Evolutionary conservation across 2,113 vertebrate genomes (phyloP).

Genomic region (Piaya cayana): DNA sequence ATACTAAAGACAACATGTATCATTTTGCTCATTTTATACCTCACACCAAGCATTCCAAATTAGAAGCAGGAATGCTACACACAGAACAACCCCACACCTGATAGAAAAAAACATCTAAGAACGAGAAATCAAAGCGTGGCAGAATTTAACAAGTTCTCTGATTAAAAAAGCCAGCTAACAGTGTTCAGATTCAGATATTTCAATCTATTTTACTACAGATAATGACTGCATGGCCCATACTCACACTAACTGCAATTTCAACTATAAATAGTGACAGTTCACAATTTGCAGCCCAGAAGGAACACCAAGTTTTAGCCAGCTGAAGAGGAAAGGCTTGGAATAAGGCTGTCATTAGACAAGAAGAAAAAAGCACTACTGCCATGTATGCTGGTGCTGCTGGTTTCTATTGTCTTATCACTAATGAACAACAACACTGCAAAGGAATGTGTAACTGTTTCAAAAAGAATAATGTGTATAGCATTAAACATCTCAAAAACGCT

Average conservation of each 20-base stretch:
- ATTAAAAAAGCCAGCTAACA: slow-evolving; percentile 39
- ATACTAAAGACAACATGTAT: slow-evolving; percentile 15
- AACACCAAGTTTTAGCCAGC: not conserved
- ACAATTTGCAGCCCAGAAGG: not conserved
- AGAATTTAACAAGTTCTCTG: slow-evolving; percentile 43
- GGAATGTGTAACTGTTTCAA: slow-evolving; percentile 7
- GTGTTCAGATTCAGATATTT: slow-evolving; percentile 37
- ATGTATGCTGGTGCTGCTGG: fast-evolving
- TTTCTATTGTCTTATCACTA: not conserved
- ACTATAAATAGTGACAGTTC: not conserved
- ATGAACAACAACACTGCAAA: slow-evolving; percentile 6
- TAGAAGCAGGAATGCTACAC: slow-evolving; percentile 29
- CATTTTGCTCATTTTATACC: not conserved
- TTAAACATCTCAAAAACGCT: slow-evolving; percentile 15
- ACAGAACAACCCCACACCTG: not conserved
- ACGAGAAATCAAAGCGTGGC: slow-evolving; percentile 37
- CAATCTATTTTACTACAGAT: slow-evolving; percentile 19
- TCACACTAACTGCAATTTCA: slow-evolving; percentile 36
- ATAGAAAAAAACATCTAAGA: not conserved
- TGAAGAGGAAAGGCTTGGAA: not conserved
- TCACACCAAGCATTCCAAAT: slow-evolving; percentile 8
- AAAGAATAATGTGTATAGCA: slow-evolving; percentile 21
- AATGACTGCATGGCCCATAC: slow-evolving; percentile 16
- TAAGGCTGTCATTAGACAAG: not conserved
- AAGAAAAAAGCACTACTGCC: not conserved